Evolutionary conservation across 2,797 vertebrate species (phyloP).

Genomic region (Microchirus variegatus): DNA sequence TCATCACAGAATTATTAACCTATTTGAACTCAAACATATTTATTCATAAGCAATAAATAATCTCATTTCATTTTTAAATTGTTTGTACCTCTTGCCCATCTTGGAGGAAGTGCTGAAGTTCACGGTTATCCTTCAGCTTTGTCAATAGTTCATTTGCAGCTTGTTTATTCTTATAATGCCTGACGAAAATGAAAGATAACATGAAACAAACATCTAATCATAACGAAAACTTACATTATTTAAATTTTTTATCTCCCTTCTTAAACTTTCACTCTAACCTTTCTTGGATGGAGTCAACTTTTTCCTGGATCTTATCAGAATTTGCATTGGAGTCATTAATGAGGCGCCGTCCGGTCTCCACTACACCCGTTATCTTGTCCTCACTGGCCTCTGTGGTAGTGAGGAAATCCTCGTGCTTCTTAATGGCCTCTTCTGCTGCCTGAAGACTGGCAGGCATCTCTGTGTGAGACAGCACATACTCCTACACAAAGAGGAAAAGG

Average conservation of each 20-base stretch:
- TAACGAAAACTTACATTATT: neutral
- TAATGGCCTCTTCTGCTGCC: constrained; percentile 90
- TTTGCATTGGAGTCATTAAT: constrained; percentile 87
- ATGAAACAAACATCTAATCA: constrained; percentile 3
- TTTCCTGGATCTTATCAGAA: constrained; percentile 91
- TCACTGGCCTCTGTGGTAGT: constrained; percentile 93
- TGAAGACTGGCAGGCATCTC: constrained; percentile 92
- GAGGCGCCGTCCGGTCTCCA: constrained; percentile 88
- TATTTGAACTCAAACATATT: neutral
- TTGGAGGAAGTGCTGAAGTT: constrained; percentile 93
- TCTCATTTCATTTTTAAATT: neutral
- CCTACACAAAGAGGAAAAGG: constrained; percentile 75
- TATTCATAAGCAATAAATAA: neutral
- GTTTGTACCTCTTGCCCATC: constrained; percentile 91
- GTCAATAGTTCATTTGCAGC: constrained; percentile 85
- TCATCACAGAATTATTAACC: neutral
- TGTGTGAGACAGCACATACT: constrained; percentile 91
- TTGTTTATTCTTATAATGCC: constrained; percentile 88
- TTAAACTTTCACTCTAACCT: constrained; percentile 77
- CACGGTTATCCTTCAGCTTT: constrained; percentile 91
- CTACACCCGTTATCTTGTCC: constrained; percentile 89
- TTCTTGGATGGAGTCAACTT: constrained; percentile 90
- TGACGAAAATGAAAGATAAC: constrained; percentile 55
- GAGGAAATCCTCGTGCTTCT: constrained; percentile 93
- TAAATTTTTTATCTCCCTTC: neutral